Evolutionary conservation across 2,113 vertebrate species (phyloP).

Genomic region (Merops nubicus): DNA sequence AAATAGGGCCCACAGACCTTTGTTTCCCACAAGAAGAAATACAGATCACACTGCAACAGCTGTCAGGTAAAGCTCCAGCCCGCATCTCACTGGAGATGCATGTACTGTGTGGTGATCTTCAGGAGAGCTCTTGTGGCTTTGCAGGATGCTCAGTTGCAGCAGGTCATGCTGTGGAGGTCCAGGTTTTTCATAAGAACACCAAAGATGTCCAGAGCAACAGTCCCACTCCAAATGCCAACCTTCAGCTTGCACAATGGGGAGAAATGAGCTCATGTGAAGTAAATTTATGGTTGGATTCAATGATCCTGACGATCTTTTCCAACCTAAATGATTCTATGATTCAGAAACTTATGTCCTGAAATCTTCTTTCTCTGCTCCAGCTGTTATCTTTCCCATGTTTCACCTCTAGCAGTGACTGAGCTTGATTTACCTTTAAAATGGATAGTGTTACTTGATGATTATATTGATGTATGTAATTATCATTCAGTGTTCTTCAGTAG

Average conservation of each 20-base stretch:
- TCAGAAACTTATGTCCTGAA: too few species aligned
- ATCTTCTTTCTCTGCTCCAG: background rate
- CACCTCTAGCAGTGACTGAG: background rate
- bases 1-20: background rate
- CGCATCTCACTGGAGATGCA: background rate
- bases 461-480: constrained; percentile 11
- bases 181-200: background rate
- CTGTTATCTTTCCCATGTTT: background rate
- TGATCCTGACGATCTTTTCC: too few species aligned
- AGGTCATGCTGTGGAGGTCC: background rate
- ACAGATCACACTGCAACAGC: background rate
- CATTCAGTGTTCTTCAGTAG: background rate
- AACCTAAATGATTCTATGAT: too few species aligned
- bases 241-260: background rate
- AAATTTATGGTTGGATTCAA: background rate
- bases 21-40: constrained; percentile 47
- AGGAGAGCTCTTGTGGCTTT: background rate
- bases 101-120: background rate
- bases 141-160: background rate
- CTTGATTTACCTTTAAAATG: background rate
- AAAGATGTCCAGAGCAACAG: background rate
- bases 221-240: background rate
- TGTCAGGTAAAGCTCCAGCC: background rate
- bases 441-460: background rate
- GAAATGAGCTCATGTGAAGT: background rate